A percentile compares a stretch with the other conserved stretches of the same genome.
Conservation (phyloP, 2,888 invertebrate species). For the Cyaniris semiargus region DNA sequence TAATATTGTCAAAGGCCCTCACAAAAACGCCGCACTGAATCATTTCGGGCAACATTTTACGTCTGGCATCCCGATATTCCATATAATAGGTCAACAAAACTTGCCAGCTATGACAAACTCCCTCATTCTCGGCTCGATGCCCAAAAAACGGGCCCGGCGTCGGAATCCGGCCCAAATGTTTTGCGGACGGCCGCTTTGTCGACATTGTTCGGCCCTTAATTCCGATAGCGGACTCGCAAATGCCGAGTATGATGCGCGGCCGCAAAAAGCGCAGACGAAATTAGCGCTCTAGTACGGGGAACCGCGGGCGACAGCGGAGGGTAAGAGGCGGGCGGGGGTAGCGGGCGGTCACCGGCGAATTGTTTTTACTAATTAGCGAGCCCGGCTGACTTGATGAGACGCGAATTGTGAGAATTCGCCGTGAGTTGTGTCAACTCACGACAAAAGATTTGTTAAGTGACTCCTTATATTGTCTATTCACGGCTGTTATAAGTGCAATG, state of each 20-base stretch:
- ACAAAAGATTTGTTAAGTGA: background rate
- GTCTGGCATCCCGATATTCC: conserved; percentile 69
- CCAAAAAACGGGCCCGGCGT: conserved; percentile 73
- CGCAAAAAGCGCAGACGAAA: conserved; percentile 76
- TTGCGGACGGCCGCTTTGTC: conserved; percentile 80
- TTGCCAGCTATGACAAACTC: conserved; percentile 77
- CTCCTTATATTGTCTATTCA: background rate
- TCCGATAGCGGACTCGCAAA: conserved; percentile 77
- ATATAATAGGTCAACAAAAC: conserved; percentile 76
- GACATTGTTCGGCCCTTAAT: conserved; percentile 80
- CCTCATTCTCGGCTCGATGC: conserved; percentile 73
- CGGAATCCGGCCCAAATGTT: conserved; percentile 78
- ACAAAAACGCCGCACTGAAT: conserved; percentile 31
- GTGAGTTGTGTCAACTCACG: conserved; percentile 23
- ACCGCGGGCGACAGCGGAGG: conserved; percentile 66
- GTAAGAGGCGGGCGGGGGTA: conserved; percentile 69
- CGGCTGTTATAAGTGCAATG: background rate
- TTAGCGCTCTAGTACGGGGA: conserved; percentile 78
- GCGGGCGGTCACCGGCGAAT: conserved; percentile 71
- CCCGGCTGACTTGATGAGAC: conserved; percentile 69
- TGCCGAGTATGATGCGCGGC: conserved; percentile 80
- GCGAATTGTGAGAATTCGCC: conserved; percentile 23
- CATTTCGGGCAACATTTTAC: conserved; percentile 51
- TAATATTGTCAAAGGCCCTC: background rate
- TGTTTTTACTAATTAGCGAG: conserved; percentile 78